phyloP scores from a whole-genome alignment of 2,797 vertebrate genomes.

The Podarcis siculus region DNA sequence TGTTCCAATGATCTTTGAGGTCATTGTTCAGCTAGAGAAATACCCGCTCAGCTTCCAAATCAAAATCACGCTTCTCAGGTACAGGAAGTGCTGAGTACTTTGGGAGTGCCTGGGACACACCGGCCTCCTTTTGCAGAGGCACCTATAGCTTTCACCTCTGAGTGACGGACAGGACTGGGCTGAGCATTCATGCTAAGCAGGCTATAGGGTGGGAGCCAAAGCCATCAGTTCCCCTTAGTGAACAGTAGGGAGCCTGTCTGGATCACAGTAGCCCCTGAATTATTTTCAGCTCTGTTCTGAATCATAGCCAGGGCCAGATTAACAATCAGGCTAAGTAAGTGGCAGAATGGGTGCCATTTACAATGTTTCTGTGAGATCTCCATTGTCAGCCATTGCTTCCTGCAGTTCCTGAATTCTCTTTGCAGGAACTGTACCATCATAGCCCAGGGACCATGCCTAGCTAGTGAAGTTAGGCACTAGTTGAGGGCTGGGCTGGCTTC shows the following conservation, averaged over 20 bases:
- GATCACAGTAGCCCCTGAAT: neutral
- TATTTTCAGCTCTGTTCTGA: neutral
- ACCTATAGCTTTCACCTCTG: neutral
- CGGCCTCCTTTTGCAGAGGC: too few relatives aligned
- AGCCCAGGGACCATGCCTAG: neutral
- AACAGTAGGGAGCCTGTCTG: neutral
- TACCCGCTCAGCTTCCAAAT: slow-evolving; percentile 83
- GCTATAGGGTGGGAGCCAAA: neutral
- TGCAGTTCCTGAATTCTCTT: neutral
- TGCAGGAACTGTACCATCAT: neutral
- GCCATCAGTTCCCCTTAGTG: neutral
- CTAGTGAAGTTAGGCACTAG: neutral
- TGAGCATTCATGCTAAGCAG: neutral
- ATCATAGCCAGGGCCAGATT: neutral
- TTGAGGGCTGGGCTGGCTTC: neutral
- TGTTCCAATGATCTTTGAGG: slow-evolving; percentile 83
- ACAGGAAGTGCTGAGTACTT: neutral
- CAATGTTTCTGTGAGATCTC: neutral
- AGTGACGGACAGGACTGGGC: neutral
- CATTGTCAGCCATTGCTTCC: neutral
- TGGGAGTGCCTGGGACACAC: neutral
- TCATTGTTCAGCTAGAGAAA: slow-evolving; percentile 81
- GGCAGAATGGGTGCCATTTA: neutral
- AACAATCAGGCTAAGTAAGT: neutral
- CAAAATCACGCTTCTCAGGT: slow-evolving; percentile 86